Base-by-base conservation (phyloP, 2,888 invertebrate species). In the Phortica okadai region DNA sequence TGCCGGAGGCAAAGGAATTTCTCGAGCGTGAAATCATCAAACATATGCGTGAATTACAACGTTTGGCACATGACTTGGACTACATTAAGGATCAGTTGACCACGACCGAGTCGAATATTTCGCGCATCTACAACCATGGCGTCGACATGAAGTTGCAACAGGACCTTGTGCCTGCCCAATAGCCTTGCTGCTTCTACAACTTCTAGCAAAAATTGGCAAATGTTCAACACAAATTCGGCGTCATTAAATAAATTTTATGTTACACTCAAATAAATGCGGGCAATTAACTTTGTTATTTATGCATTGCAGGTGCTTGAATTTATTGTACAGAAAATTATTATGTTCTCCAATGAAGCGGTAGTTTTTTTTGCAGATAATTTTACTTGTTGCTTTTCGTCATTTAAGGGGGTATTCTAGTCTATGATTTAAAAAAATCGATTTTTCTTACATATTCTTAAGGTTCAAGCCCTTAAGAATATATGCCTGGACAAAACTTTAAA, bases 51-150 rank as follows among this genome's bases (percentile, higher is more conserved):
- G 69, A 78, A 44, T 25, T 50, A 4, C 25, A 73, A 44, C 42
- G 66, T 4, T 33, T 64, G 7, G 78, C 73, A 10, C 80, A 80
- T 42, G 80, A 80, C 25, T 14, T 80, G 4, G 78, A 78, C 41
- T 80, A 70, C 33, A 21, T 80, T 10, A 75, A 77, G 41, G 80
- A 80, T 44, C 80, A 80, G 74, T 70, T 78, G 56, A 64, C 59
- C 64, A 72, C 59, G 2, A 69, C 70, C 1, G 73, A 78, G 25
- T 44, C 78, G n/a, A 80, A 78, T 14, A 59, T 78, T 0, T 67
- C 74, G 0, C 33, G 59, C 16, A 16, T 80, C 6, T 74, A 75
- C 62, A 77, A 74, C 0, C 59, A 74, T n/a, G 11, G 11, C 41
- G 16, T 64, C 14, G 42, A 11, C 0, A 33, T 25, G 7, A 54